phyloP scores from a whole-genome alignment of 2,113 vertebrate species.

The Eulacestoma nigropectus region DNA sequence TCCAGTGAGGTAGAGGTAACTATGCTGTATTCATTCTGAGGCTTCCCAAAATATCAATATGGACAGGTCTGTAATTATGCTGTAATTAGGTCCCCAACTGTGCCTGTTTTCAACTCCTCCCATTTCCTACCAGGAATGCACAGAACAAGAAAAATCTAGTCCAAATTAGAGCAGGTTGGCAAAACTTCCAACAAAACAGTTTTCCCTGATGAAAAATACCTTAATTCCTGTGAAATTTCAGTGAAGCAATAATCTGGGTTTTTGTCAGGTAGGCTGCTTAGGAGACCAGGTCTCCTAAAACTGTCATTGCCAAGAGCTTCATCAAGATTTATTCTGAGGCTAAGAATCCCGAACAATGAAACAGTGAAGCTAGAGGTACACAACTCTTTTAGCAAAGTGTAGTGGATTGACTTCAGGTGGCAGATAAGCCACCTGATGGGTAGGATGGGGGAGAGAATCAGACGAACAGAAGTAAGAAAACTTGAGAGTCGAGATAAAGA shows the following conservation, averaged over 20 bases:
- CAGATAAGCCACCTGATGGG: background rate
- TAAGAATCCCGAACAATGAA: background rate
- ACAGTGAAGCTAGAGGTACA: background rate
- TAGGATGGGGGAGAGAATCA: background rate
- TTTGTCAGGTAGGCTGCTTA: background rate
- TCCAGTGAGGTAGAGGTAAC: background rate
- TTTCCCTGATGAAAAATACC: background rate
- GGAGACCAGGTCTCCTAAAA: background rate
- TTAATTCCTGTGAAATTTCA: background rate
- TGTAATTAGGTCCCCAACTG: background rate
- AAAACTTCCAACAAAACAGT: background rate
- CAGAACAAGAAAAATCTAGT: background rate
- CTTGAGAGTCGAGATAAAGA: background rate
- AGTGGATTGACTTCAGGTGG: background rate
- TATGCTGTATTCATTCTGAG: background rate
- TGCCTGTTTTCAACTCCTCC: background rate
- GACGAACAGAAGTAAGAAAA: background rate
- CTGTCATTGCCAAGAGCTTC: background rate
- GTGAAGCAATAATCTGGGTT: background rate
- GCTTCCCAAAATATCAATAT: background rate
- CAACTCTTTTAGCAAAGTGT: background rate
- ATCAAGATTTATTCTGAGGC: background rate
- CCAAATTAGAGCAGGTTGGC: background rate
- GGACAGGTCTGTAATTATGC: background rate
- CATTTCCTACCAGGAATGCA: background rate